These are phyloP conservation scores for Epinephelus coioides DNA, from an alignment of 2,797 vertebrate species.

Conservation along the genomic window DNA sequence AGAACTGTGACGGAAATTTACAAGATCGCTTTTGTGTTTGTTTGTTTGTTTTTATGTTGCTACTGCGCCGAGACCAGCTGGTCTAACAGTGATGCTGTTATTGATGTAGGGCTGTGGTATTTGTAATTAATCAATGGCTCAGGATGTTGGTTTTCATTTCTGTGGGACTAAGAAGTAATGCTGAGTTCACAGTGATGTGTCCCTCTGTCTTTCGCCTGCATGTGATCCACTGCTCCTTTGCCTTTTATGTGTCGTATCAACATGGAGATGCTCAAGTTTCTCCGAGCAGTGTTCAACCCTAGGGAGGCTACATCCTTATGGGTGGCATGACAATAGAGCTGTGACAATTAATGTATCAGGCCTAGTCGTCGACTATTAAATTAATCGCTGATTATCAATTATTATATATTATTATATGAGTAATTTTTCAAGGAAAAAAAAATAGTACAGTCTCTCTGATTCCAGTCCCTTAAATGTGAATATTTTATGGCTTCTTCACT, in stretches of 20 bases:
- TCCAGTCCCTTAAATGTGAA: no score
- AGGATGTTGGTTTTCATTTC: slow-evolving; percentile 4
- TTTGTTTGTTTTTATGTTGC: slow-evolving; percentile 14
- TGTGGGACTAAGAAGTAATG: slow-evolving; percentile 8
- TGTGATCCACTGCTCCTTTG: background rate
- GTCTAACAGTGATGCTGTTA: slow-evolving; percentile 40
- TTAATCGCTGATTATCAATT: no score
- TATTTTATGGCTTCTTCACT: no score
- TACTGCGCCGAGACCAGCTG: slow-evolving; percentile 37
- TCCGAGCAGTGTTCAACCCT: slow-evolving; percentile 15
- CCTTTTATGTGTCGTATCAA: slow-evolving; percentile 22
- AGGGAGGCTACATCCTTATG: slow-evolving; percentile 24
- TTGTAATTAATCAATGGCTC: slow-evolving; percentile 34
- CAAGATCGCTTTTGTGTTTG: slow-evolving; percentile 34
- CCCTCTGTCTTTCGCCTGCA: background rate
- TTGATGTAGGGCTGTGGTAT: slow-evolving; percentile 20
- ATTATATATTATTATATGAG: no score
- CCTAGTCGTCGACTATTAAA: no score
- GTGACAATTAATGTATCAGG: no score
- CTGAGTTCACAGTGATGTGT: background rate
- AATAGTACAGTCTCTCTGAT: no score
- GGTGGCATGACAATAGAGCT: background rate
- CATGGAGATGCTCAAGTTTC: slow-evolving; percentile 7
- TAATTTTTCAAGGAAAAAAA: no score
- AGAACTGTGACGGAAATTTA: slow-evolving; percentile 64